Base-by-base conservation (phyloP, 2,113 vertebrate genomes). In the Leucosticte australis region DNA sequence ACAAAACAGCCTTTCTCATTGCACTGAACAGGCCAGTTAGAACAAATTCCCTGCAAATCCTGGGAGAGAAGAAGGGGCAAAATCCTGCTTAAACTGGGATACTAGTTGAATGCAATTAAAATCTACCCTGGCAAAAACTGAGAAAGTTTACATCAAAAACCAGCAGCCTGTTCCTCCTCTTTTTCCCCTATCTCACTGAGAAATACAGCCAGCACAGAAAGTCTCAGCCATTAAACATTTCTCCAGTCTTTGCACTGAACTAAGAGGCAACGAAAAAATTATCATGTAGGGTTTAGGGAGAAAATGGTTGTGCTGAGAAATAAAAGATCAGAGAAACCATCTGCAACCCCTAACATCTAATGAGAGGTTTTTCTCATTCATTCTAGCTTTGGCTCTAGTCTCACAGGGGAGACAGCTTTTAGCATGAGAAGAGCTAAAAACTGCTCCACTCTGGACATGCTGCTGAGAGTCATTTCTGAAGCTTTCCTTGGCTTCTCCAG, bases 371-470 rank as follows among this genome's bases (percentile, higher is more conserved):
- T 94, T 69, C 56, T 91, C 64, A 49, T 85, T 81, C 90, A 75
- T 63, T 86, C 75, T 91, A 24, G 60, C 70, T 94, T 89, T 91
- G 89, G 68, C 63, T 97, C 52, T 47, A 44, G 13, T 46, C 67
- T 87, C 57, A 94, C 33, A 10, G 52, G 41, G n/a, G 68, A 94
- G 85, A 90, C 53, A 89, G 73, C 53, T 92, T 89, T 89, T 87
- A 79, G 63, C 55, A 83, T 56, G 83, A 77, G 74, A 81, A 93
- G 55, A 85, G 69, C 89, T 95, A 96, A 93, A 96, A 95, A 94
- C 42, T 83, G 81, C 90, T 83, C 47, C 49, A 46, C 28, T 90
- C 76, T 90, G 90, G 91, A 91, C 7, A 5, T 79, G 37, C 79
- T 94, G 75, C 91, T 92, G 42, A 69, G 78, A 95, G 68, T 33